These are phyloP conservation scores for Zaprionus inermis DNA, from an alignment of 1,140 invertebrate genomes.

Conservation along the genomic window DNA sequence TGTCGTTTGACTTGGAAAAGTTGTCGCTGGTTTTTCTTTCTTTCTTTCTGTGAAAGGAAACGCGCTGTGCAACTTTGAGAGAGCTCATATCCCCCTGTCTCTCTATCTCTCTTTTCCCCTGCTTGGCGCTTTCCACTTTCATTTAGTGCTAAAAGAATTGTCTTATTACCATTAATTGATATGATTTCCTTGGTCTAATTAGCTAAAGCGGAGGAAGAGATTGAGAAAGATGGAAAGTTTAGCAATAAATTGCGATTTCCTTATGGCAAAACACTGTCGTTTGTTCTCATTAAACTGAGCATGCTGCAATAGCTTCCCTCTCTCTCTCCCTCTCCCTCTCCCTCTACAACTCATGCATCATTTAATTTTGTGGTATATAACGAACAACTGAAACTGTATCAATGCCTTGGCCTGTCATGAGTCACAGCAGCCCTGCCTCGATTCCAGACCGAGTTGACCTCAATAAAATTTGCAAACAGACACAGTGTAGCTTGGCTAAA, in stretches of 20 bases:
- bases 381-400: slow-evolving; percentile 62
- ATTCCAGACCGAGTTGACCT: slow-evolving; percentile 59
- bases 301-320: not conserved
- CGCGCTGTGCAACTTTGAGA: slow-evolving; percentile 7
- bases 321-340: not conserved
- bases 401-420: slow-evolving; percentile 58
- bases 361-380: slow-evolving; percentile 50
- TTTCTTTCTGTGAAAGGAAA: slow-evolving; percentile 65
- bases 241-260: slow-evolving; percentile 24
- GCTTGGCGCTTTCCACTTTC: slow-evolving; percentile 56
- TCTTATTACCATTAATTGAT: slow-evolving; percentile 54
- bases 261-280: not conserved
- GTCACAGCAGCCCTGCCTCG: slow-evolving; percentile 36
- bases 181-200: slow-evolving; percentile 44
- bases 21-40: slow-evolving; percentile 21
- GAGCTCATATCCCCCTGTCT: not conserved
- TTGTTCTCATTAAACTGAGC: slow-evolving; percentile 6
- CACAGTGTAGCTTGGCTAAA: slow-evolving; percentile 35
- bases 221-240: slow-evolving; percentile 22
- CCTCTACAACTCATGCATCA: slow-evolving; percentile 49
- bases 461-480: slow-evolving; percentile 49
- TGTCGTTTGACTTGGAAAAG: slow-evolving; percentile 20
- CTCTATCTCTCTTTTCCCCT: not conserved
- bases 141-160: slow-evolving; percentile 47
- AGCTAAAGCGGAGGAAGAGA: slow-evolving; percentile 13